Conservation (phyloP, 2,113 vertebrate genomes). For the Xenotilapia flavipinnis region DNA sequence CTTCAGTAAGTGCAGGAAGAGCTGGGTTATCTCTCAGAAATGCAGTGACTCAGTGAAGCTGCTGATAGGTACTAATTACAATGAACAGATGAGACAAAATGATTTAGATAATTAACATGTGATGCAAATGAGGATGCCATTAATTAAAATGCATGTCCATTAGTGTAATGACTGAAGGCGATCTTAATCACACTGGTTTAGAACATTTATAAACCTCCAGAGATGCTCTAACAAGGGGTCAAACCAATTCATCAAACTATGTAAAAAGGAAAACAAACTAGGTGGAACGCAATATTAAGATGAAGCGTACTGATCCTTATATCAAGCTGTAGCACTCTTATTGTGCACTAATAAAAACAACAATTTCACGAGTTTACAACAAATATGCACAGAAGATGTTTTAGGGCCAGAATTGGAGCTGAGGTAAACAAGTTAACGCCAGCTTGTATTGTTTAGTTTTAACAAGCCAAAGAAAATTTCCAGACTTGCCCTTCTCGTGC, state of each 20-base stretch:
- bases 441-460: not conserved
- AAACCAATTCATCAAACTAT: constrained; percentile 41
- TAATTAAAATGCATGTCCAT: constrained; percentile 73
- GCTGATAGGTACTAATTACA: constrained; percentile 57
- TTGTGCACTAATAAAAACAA: constrained; percentile 3
- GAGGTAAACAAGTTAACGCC: not conserved
- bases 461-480: constrained; percentile 14
- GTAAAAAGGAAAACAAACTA: not conserved
- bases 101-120: constrained; percentile 69
- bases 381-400: not conserved
- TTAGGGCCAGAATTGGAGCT: not conserved
- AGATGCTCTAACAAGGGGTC: constrained; percentile 43
- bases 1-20: not conserved
- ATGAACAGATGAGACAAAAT: constrained; percentile 55
- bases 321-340: not conserved
- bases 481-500: not conserved
- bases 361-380: not conserved
- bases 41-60: constrained; percentile 32
- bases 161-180: constrained; percentile 68
- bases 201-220: constrained; percentile 57
- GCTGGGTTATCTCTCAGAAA: constrained; percentile 27
- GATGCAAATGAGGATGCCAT: constrained; percentile 70
- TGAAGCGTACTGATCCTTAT: not conserved
- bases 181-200: constrained; percentile 56
- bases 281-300: not conserved